Conservation (phyloP, 2,797 vertebrate species). For the Loriculus beryllinus region DNA sequence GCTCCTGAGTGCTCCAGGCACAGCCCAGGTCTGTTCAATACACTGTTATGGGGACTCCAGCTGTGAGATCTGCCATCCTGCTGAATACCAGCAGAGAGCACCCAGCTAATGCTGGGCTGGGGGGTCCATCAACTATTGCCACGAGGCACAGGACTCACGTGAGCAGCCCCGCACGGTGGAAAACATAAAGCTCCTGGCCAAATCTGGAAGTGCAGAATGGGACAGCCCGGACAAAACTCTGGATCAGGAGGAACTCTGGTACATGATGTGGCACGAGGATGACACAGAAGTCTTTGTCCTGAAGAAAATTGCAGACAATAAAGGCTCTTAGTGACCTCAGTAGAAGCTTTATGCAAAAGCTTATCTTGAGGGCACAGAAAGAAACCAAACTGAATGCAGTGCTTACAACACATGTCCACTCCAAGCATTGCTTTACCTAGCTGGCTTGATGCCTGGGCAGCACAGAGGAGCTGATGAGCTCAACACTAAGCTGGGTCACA, state of each 20-base stretch:
- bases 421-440: not conserved
- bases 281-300: slow-evolving; percentile 87
- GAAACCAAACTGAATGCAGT: accelerated
- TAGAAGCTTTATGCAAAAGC: not conserved
- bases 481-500: not conserved
- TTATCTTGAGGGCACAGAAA: not conserved
- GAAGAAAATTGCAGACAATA: not conserved
- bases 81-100: not conserved
- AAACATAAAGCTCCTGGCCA: slow-evolving; percentile 82
- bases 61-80: not conserved
- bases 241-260: slow-evolving; percentile 82
- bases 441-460: not conserved
- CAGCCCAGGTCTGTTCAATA: not conserved
- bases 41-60: not conserved
- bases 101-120: not conserved
- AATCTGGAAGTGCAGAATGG: slow-evolving; percentile 65
- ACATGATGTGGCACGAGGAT: slow-evolving; percentile 77
- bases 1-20: not conserved
- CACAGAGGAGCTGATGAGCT: not conserved
- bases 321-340: not conserved
- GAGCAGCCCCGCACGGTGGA: slow-evolving; percentile 80
- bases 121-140: not conserved
- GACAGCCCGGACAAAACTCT: slow-evolving; percentile 78
- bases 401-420: accelerated
- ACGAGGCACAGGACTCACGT: slow-evolving; percentile 71